These are phyloP conservation scores for Philotrypesis tridentata DNA, from an alignment of 1,140 invertebrate species.

Conservation along the genomic window DNA sequence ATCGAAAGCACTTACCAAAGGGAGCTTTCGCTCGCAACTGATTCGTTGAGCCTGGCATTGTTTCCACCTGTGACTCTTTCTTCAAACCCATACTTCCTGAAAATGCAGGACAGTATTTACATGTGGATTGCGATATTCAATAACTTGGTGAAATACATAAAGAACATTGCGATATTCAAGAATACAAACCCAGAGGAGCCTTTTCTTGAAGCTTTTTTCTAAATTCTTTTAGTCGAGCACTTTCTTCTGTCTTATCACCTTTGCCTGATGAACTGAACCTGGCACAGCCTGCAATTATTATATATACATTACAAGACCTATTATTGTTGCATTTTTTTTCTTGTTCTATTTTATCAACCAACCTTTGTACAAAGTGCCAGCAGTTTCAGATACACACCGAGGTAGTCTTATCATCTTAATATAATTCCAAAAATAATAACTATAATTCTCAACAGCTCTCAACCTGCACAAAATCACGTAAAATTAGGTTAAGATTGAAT, in stretches of 20 bases:
- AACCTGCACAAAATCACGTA: background rate
- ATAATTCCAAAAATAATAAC: background rate
- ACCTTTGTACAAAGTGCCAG: background rate
- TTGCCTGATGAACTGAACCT: constrained; percentile 52
- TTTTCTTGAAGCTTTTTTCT: constrained; percentile 70
- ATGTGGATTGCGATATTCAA: background rate
- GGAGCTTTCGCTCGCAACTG: constrained; percentile 32
- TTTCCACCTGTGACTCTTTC: background rate
- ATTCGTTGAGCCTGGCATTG: background rate
- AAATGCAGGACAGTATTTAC: background rate
- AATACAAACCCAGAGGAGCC: constrained; percentile 66
- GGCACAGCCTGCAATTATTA: background rate
- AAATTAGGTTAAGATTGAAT: background rate
- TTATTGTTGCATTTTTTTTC: background rate
- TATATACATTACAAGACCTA: background rate
- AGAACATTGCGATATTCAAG: background rate
- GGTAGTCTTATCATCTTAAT: constrained; percentile 29
- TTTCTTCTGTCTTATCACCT: constrained; percentile 57
- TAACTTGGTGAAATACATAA: background rate
- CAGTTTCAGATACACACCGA: background rate
- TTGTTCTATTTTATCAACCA: background rate
- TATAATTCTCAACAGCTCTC: background rate
- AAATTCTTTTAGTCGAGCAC: constrained; percentile 66
- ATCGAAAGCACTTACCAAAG: constrained; percentile 13
- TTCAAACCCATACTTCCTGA: background rate